Evolutionary conservation across 2,888 invertebrate species (phyloP).

Genomic region (Bimastos eiseni): DNA sequence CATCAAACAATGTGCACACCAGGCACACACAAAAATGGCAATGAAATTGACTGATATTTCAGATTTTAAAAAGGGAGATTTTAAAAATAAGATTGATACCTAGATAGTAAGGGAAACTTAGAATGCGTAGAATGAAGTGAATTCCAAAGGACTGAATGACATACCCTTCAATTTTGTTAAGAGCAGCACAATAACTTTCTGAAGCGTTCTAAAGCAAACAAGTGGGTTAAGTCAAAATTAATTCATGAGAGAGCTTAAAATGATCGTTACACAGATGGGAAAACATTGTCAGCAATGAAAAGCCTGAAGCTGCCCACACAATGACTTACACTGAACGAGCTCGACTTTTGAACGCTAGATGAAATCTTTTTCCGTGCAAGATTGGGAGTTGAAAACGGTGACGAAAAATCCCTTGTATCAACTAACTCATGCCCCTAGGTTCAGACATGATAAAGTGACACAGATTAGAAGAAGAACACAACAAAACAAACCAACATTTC

Average conservation of each 20-base stretch:
- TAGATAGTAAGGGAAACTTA: not conserved
- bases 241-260: not conserved
- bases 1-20: not conserved
- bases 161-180: not conserved
- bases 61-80: not conserved
- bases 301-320: not conserved
- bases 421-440: conserved; percentile 25
- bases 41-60: not conserved
- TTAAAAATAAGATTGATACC: not conserved
- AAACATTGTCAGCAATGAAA: not conserved
- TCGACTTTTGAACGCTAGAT: conserved; percentile 28
- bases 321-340: conserved; percentile 22
- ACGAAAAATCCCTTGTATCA: conserved; percentile 15
- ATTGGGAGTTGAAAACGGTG: conserved; percentile 23
- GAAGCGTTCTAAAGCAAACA: not conserved
- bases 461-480: not conserved
- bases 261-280: not conserved
- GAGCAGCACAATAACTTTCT: not conserved
- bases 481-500: not conserved
- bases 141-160: not conserved
- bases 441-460: conserved; percentile 2
- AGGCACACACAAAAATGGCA: not conserved
- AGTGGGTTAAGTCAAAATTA: not conserved
- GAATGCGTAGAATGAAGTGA: not conserved
- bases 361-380: conserved; percentile 26